Percentiles rank a stretch among this genome's conserved stretches.
Evolutionary conservation across 2,797 vertebrate species (phyloP).

Genomic region (Smutsia temminckii): DNA sequence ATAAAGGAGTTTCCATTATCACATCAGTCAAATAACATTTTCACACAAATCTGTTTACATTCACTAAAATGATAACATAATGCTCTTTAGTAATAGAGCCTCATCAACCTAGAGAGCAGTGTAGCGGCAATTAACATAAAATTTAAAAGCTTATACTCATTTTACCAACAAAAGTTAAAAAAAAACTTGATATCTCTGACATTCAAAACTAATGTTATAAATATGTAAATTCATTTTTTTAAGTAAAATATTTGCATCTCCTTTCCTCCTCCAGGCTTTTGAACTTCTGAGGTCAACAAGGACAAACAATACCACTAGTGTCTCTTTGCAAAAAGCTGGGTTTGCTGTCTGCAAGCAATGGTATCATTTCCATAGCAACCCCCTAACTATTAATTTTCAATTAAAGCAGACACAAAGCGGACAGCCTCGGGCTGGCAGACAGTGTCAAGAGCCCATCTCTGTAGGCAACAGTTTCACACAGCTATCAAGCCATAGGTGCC

Average conservation of each 20-base stretch:
- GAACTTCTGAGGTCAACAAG: conserved; percentile 98
- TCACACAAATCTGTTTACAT: conserved; percentile 87
- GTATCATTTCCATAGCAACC: conserved; percentile 95
- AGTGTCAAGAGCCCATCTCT: conserved; percentile 93
- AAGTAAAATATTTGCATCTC: conserved; percentile 94
- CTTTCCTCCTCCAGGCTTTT: conserved; percentile 92
- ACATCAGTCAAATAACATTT: conserved; percentile 87
- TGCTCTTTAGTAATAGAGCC: conserved; percentile 82
- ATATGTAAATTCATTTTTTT: conserved; percentile 91
- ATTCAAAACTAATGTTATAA: conserved; percentile 90
- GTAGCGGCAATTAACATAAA: conserved; percentile 85
- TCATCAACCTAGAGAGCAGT: conserved; percentile 83
- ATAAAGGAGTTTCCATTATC: conserved; percentile 88
- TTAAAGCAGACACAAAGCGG: conserved; percentile 95
- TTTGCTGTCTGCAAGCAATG: conserved; percentile 91
- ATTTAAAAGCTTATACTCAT: conserved; percentile 83
- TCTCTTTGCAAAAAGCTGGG: conserved; percentile 93
- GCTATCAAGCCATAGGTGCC: conserved; percentile 89
- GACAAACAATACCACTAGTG: conserved; percentile 98
- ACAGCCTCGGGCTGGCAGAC: conserved; percentile 91
- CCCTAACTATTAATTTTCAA: conserved; percentile 97
- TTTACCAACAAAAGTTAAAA: conserved; percentile 85
- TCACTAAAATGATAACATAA: conserved; percentile 85
- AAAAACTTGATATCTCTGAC: conserved; percentile 85
- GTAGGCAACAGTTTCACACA: conserved; percentile 91